Percentiles rank a stretch among this genome's conserved stretches.
Evolutionary conservation across 2,797 vertebrate species (phyloP).

Genomic region (Helicolenus hilgendorfi): DNA sequence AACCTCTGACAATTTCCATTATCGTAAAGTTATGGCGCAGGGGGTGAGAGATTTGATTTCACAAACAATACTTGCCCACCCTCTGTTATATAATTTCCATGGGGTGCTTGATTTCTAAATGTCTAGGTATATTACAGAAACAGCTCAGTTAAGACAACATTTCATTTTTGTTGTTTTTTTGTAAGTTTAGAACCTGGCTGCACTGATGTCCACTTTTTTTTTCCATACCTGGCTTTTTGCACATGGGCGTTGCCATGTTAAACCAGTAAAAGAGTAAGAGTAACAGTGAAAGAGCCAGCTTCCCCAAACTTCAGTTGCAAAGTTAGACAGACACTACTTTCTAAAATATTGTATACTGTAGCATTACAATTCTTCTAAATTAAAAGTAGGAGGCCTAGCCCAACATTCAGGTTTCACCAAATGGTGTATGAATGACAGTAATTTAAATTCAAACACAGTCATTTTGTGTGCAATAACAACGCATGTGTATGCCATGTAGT

Average conservation of each 20-base stretch:
- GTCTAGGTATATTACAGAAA: constrained; percentile 6
- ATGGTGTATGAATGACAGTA: too few species aligned
- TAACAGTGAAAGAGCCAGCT: not conserved
- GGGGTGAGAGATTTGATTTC: constrained; percentile 63
- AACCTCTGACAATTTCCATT: constrained; percentile 76
- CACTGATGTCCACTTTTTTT: not conserved
- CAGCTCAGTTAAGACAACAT: not conserved
- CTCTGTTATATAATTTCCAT: constrained; percentile 38
- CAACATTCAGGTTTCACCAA: too few species aligned
- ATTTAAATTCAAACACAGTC: too few species aligned
- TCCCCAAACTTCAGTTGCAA: not conserved
- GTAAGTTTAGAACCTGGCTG: not conserved
- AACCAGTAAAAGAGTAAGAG: not conserved
- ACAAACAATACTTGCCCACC: constrained; percentile 41
- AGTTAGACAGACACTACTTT: not conserved
- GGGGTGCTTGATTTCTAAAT: constrained; percentile 12
- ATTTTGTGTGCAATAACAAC: too few species aligned
- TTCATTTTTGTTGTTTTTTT: not conserved
- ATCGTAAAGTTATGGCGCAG: constrained; percentile 67
- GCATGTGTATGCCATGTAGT: too few species aligned
- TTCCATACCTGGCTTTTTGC: not conserved
- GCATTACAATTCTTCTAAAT: too few species aligned
- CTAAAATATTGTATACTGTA: too few species aligned
- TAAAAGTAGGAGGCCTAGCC: too few species aligned
- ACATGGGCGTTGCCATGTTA: not conserved